These are phyloP conservation scores for Tanytarsus gracilentus DNA, from an alignment of 2,888 invertebrate genomes.

Conservation along the genomic window DNA sequence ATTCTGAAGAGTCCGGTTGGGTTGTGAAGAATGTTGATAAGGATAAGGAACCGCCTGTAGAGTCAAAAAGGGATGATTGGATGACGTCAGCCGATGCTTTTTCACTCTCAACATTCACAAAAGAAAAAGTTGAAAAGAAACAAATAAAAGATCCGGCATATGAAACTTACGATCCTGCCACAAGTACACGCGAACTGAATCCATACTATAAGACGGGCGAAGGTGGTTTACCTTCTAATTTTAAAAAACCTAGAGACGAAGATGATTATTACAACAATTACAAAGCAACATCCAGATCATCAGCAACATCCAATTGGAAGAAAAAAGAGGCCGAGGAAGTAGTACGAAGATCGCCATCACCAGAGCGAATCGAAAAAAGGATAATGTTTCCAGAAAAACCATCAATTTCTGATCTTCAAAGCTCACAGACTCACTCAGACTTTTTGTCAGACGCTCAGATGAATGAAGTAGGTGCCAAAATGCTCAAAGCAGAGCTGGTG, in stretches of 20 bases:
- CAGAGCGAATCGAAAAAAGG: neutral
- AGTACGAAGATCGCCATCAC: neutral
- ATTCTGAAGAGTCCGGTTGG: conserved; percentile 44
- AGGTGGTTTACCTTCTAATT: conserved; percentile 60
- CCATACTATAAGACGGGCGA: conserved; percentile 90
- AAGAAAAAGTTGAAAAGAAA: conserved; percentile 41
- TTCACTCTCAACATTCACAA: conserved; percentile 42
- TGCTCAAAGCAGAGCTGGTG: conserved; percentile 89
- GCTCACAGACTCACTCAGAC: conserved; percentile 31
- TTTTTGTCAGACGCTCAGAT: conserved; percentile 70
- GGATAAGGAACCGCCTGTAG: neutral
- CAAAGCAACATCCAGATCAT: conserved; percentile 29
- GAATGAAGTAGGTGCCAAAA: conserved; percentile 82
- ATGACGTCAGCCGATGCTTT: conserved; percentile 60
- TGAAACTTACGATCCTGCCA: conserved; percentile 59
- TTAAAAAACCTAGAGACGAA: conserved; percentile 42
- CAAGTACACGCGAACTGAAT: conserved; percentile 71
- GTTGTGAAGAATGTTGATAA: conserved; percentile 46
- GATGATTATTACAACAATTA: conserved; percentile 36
- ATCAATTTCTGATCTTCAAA: neutral
- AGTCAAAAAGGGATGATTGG: conserved; percentile 58
- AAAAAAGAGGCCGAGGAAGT: conserved; percentile 27
- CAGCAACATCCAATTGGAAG: conserved; percentile 32
- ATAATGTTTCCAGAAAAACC: neutral
- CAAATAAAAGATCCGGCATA: conserved; percentile 45